Conservation (phyloP, 2,797 vertebrate genomes). For the Helarctos malayanus region DNA sequence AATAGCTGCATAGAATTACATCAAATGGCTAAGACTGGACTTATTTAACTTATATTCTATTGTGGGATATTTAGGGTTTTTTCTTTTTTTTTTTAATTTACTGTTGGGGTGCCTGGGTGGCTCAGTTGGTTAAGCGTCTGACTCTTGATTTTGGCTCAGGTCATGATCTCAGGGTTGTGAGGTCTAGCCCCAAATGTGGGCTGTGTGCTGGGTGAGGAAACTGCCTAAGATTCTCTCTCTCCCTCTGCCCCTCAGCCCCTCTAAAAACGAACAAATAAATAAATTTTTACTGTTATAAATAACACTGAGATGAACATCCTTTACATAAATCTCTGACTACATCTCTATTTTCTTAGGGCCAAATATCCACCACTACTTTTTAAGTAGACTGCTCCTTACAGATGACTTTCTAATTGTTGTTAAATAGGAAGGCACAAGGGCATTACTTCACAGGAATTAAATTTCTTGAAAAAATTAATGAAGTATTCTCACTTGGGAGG, state of each 20-base stretch:
- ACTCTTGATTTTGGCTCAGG: not conserved
- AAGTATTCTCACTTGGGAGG: not conserved
- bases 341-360: conserved; percentile 47
- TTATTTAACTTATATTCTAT: conserved; percentile 7
- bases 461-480: conserved; percentile 62
- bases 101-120: not conserved
- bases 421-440: conserved; percentile 7
- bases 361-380: conserved; percentile 2
- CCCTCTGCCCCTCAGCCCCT: not conserved
- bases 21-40: conserved; percentile 16
- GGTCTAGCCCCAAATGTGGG: not conserved
- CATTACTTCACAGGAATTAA: conserved; percentile 34
- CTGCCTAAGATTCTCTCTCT: not conserved
- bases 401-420: conserved; percentile 51
- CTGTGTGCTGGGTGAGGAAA: not conserved
- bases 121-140: not conserved
- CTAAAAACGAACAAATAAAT: not conserved
- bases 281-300: conserved; percentile 10
- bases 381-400: conserved; percentile 31
- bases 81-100: not conserved
- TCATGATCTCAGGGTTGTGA: not conserved
- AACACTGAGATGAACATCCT: conserved; percentile 64
- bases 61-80: not conserved
- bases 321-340: not conserved
- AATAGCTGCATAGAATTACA: conserved; percentile 18